Evolutionary conservation across 2,113 vertebrate species (phyloP).

Genomic region (Neodon shergylaensis): DNA sequence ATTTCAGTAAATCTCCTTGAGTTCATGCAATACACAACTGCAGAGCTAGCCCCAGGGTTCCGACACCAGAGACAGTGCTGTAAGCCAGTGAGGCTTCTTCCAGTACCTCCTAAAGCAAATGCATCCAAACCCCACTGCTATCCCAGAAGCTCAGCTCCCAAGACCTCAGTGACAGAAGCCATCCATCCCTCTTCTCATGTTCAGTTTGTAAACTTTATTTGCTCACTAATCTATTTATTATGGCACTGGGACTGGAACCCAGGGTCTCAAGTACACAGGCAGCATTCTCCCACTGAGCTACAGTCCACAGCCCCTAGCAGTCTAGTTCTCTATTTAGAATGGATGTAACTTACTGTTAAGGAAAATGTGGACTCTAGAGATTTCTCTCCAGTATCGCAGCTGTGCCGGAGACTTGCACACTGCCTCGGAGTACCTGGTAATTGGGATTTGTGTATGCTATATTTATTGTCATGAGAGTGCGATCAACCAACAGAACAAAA

Average conservation of each 20-base stretch:
- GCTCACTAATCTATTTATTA: not conserved
- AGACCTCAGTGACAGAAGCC: conserved; percentile 28
- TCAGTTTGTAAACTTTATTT: not conserved
- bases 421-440: conserved; percentile 38
- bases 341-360: conserved; percentile 11
- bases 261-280: not conserved
- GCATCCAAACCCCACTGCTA: not conserved
- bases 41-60: not conserved
- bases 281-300: not conserved
- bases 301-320: not conserved
- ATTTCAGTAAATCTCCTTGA: not conserved
- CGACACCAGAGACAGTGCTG: not conserved
- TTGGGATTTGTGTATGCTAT: conserved; percentile 27
- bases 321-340: conserved; percentile 26
- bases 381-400: not conserved
- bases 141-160: not conserved
- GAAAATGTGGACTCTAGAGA: not conserved
- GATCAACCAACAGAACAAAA: conserved; percentile 12
- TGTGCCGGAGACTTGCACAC: not conserved
- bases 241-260: not conserved
- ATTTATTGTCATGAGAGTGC: conserved; percentile 37
- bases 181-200: not conserved
- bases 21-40: not conserved
- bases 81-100: not conserved
- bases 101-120: not conserved